phyloP scores from a whole-genome alignment of 2,113 vertebrate species.

The Rallus limicola region DNA sequence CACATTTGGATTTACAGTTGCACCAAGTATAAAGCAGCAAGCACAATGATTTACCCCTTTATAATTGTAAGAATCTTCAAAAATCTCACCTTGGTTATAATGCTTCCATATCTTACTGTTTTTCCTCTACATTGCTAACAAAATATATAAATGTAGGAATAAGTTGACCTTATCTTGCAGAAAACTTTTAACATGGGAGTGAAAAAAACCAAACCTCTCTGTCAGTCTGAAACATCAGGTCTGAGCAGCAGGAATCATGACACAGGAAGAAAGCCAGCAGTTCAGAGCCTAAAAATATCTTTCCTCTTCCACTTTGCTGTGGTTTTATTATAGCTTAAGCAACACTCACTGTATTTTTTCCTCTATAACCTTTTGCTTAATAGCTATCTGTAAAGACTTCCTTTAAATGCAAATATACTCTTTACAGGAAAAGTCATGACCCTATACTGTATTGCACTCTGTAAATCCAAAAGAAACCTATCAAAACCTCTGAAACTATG shows the following conservation, averaged over 20 bases:
- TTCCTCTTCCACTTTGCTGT: slow-evolving; percentile 38
- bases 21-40: neutral
- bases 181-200: neutral
- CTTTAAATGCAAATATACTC: slow-evolving; percentile 45
- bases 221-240: slow-evolving; percentile 28
- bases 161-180: neutral
- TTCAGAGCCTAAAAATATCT: slow-evolving; percentile 55
- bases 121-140: neutral
- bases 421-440: slow-evolving; percentile 8
- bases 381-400: slow-evolving; percentile 21
- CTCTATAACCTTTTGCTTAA: slow-evolving; percentile 34
- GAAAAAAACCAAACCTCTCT: neutral
- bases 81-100: neutral
- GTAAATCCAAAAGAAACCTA: neutral
- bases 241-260: slow-evolving; percentile 19
- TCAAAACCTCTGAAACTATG: neutral
- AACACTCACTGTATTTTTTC: neutral
- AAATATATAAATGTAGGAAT: slow-evolving; percentile 5
- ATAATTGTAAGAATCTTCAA: neutral
- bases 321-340: slow-evolving; percentile 29
- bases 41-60: neutral
- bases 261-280: slow-evolving; percentile 56
- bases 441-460: neutral
- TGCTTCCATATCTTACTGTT: neutral
- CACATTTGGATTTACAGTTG: neutral